Percentiles rank a stretch among this genome's conserved stretches.
Conservation (phyloP, 2,888 invertebrate species). For the Notodonta ziczac region DNA sequence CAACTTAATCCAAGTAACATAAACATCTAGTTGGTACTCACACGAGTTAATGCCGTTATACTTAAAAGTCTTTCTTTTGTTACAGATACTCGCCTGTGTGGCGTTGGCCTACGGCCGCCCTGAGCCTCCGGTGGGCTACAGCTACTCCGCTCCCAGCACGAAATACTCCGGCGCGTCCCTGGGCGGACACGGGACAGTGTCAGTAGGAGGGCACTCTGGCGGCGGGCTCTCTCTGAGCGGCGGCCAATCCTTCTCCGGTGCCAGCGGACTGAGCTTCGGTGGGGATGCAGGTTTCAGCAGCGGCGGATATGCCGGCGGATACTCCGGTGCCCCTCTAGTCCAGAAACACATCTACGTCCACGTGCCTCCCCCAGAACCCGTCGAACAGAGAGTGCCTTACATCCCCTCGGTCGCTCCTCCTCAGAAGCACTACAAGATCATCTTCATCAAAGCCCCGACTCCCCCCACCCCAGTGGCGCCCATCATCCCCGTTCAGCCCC, state of each 20-base stretch:
- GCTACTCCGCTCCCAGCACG: slow-evolving; percentile 70
- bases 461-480: slow-evolving; percentile 93
- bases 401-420: slow-evolving; percentile 88
- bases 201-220: slow-evolving; percentile 48
- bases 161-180: slow-evolving; percentile 58
- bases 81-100: slow-evolving; percentile 79
- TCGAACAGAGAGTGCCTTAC: slow-evolving; percentile 87
- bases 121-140: slow-evolving; percentile 81
- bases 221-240: slow-evolving; percentile 45
- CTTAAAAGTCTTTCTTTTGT: slow-evolving; percentile 37
- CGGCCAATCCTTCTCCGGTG: slow-evolving; percentile 29
- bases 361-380: slow-evolving; percentile 95
- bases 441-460: slow-evolving; percentile 96
- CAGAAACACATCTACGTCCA: slow-evolving; percentile 96
- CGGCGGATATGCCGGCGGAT: slow-evolving; percentile 75
- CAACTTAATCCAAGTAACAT: neutral
- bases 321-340: slow-evolving; percentile 86
- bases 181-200: slow-evolving; percentile 53
- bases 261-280: slow-evolving; percentile 32
- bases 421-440: slow-evolving; percentile 96
- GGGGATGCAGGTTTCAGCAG: slow-evolving; percentile 69
- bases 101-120: slow-evolving; percentile 77
- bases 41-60: neutral
- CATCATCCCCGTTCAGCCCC: slow-evolving; percentile 90
- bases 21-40: neutral